Evolutionary conservation across 2,888 invertebrate genomes (phyloP), one percentile per base, ranked within the genome.

Genomic region (Tiliacea citrago): DNA sequence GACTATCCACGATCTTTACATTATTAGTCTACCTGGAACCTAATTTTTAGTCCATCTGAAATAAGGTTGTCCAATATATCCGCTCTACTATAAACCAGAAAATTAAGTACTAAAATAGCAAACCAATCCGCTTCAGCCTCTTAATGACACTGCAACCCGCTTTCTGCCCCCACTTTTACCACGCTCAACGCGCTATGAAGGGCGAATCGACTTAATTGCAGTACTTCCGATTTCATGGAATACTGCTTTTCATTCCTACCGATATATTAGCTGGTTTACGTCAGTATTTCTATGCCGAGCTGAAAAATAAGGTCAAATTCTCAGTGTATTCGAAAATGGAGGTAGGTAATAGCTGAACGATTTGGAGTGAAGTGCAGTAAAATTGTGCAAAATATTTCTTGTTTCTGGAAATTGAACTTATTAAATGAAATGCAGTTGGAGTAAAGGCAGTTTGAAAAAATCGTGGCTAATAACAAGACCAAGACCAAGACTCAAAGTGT

Each of bases 201-300:
- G 88, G 90, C 88, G 87, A 91, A 90, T 90, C 90, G 89, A 89
- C 91, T 92, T 92, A 92, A 93, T 92, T 92, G 92, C 91, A 88
- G 89, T 88, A 88, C 89, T 91, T 88, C 88, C 88, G 89, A 90
- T 92, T 91, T 91, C 88, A 92, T 87, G 89, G 80, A 74, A 81
- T 80, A 74, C 81, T 90, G 84, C 72, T 77, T 84, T 86, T 74
- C 83, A 77, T 70, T 85, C 77, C 77, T 77, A 81, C 65, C 79
- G 69, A 85, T 86, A 84, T 87, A 77, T 84, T 82, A 84, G 82
- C 82, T 21, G 49, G 24, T 66, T 49, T 51, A 72, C 69, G 63
- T 76, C 68, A 80, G 75, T 70, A 84, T 82, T 82, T 84, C 62
- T 68, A 75, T 60, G 60, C 42, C 1, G 49, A 62, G 47, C 51